These are phyloP conservation scores for Pyrocoelia pectoralis DNA, from an alignment of 2,888 invertebrate species.

Conservation along the genomic window DNA sequence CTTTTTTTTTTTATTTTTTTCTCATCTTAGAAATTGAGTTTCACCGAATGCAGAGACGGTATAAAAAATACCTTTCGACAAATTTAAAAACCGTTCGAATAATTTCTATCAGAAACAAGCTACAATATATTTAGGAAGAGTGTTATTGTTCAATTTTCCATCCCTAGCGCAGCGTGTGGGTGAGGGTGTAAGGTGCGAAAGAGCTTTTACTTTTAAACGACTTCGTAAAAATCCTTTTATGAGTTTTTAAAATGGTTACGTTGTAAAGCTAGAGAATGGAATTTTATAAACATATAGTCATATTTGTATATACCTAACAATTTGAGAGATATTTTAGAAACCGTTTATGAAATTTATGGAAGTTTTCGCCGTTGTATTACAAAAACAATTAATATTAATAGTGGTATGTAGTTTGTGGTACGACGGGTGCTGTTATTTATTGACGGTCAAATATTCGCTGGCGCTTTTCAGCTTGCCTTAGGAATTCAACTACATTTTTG, in stretches of 20 bases:
- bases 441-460: conserved; percentile 39
- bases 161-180: conserved; percentile 15
- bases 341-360: conserved; percentile 8
- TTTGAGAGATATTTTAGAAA: conserved; percentile 9
- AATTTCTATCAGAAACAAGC: conserved; percentile 30
- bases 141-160: conserved; percentile 29
- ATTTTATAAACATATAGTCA: background rate
- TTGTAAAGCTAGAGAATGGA: conserved; percentile 4
- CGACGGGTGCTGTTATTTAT: conserved; percentile 35
- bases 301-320: background rate
- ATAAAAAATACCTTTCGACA: conserved; percentile 25
- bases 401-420: conserved; percentile 27
- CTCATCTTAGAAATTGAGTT: conserved; percentile 15
- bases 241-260: conserved; percentile 28
- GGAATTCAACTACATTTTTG: conserved; percentile 9
- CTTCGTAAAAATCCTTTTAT: conserved; percentile 30
- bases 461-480: conserved; percentile 13
- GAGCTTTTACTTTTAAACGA: conserved; percentile 22
- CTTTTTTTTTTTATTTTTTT: conserved; percentile 15
- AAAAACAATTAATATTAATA: conserved; percentile 27
- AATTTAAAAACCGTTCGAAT: conserved; percentile 26
- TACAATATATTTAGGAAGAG: conserved; percentile 29
- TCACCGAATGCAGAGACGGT: background rate
- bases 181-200: conserved; percentile 19
- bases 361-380: conserved; percentile 16